These are phyloP conservation scores for Sturnus vulgaris DNA, from an alignment of 2,113 vertebrate genomes.

Conservation along the genomic window DNA sequence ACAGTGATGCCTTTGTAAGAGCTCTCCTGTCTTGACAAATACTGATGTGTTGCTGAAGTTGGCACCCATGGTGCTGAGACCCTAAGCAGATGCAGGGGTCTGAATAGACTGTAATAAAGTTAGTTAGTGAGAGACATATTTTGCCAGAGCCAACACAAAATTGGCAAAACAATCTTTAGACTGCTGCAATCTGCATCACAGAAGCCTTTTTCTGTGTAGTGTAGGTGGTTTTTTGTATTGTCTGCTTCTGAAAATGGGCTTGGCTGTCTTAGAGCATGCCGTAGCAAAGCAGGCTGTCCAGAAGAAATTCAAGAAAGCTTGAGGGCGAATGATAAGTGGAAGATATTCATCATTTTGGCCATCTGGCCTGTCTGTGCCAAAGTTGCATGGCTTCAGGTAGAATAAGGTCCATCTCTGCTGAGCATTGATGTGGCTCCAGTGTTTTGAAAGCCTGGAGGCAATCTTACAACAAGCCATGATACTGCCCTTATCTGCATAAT, in stretches of 20 bases:
- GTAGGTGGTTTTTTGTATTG: neutral
- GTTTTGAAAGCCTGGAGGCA: neutral
- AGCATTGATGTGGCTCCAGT: fast-evolving
- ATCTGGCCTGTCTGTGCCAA: neutral
- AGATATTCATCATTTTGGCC: neutral
- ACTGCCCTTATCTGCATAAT: neutral
- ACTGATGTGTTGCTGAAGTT: neutral
- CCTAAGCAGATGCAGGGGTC: neutral
- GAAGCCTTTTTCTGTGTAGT: neutral
- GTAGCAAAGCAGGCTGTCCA: neutral
- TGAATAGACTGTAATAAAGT: neutral
- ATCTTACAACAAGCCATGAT: neutral
- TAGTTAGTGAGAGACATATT: neutral
- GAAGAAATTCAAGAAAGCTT: neutral
- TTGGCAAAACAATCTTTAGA: neutral
- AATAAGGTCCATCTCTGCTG: neutral
- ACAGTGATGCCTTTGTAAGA: neutral
- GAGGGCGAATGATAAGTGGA: neutral
- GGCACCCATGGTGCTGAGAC: neutral
- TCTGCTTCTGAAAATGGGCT: neutral
- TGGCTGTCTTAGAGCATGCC: neutral
- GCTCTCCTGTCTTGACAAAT: neutral
- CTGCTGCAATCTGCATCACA: neutral
- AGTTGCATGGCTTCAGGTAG: neutral
- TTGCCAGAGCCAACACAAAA: neutral